Percentiles rank a stretch among this genome's conserved stretches.
Evolutionary conservation across 2,797 vertebrate genomes (phyloP).

Genomic region (Petrocephalus schoutedeni): DNA sequence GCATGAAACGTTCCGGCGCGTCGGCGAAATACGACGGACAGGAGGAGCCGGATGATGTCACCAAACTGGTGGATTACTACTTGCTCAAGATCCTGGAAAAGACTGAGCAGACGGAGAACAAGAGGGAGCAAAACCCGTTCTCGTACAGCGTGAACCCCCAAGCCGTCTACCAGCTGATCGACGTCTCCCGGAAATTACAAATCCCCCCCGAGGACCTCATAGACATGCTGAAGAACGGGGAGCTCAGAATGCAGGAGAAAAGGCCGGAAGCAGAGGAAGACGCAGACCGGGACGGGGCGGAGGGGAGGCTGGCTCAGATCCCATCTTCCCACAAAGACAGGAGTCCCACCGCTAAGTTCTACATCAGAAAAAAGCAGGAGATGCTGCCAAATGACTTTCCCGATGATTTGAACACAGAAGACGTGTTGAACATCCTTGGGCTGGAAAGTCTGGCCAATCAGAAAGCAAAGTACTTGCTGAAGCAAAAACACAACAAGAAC

Average conservation of each 20-base stretch:
- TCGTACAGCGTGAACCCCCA: conserved; percentile 67
- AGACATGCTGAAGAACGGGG: conserved; percentile 72
- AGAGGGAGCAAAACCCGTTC: conserved; percentile 53
- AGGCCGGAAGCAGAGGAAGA: conserved; percentile 57
- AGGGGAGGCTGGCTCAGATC: conserved; percentile 54
- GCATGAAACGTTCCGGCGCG: conserved; percentile 67
- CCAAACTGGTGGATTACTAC: conserved; percentile 78
- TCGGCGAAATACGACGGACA: conserved; percentile 36
- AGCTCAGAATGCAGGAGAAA: conserved; percentile 74
- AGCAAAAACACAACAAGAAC: conserved; percentile 66
- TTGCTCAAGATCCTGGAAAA: conserved; percentile 75
- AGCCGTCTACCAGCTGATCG: conserved; percentile 77
- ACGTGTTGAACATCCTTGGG: conserved; percentile 79
- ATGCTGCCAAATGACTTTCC: conserved; percentile 54
- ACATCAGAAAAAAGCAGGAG: conserved; percentile 59
- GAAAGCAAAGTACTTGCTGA: conserved; percentile 58
- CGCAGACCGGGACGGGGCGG: conserved; percentile 45
- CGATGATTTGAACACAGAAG: conserved; percentile 79
- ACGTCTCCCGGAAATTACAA: conserved; percentile 83
- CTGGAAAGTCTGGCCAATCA: conserved; percentile 64
- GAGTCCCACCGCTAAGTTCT: conserved; percentile 55
- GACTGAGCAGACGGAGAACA: conserved; percentile 53
- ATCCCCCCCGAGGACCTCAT: conserved; percentile 86
- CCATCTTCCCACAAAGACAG: conserved; percentile 62
- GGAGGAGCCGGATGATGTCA: conserved; percentile 71